A percentile compares a stretch with the other conserved stretches of the same genome.
phyloP scores from a whole-genome alignment of 2,888 invertebrate species.

The Nasonovia ribisnigri region DNA sequence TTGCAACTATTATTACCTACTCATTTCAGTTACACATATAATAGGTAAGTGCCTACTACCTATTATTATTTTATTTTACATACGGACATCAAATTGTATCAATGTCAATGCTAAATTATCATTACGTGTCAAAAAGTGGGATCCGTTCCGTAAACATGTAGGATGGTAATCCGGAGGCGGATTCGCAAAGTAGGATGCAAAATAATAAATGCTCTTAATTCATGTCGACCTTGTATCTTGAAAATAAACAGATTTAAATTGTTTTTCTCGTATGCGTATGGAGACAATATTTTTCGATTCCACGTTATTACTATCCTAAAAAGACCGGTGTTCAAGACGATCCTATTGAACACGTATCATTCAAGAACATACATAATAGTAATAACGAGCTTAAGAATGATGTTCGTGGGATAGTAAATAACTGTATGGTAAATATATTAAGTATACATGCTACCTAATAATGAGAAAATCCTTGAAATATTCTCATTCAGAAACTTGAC shows the following conservation, averaged over 20 bases:
- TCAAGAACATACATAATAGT: not conserved
- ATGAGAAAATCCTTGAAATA: constrained; percentile 56
- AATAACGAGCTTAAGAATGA: not conserved
- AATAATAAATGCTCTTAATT: constrained; percentile 56
- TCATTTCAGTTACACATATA: not conserved
- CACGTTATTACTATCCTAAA: not conserved
- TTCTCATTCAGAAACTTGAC: constrained; percentile 19
- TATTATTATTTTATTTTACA: not conserved
- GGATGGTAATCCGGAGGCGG: constrained; percentile 51
- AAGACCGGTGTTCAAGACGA: not conserved
- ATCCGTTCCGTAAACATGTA: not conserved
- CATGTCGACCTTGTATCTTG: constrained; percentile 55
- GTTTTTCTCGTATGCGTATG: not conserved
- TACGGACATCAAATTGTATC: constrained; percentile 40
- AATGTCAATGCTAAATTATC: constrained; percentile 61
- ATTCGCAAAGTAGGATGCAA: constrained; percentile 54
- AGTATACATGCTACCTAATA: not conserved
- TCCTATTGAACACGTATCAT: not conserved
- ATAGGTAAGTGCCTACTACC: not conserved
- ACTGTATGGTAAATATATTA: not conserved
- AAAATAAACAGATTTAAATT: constrained; percentile 34
- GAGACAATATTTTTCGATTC: not conserved
- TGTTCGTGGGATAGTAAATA: constrained; percentile 35
- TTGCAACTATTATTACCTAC: constrained; percentile 27
- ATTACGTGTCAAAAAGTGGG: constrained; percentile 30